Evolutionary conservation across 2,888 invertebrate genomes (phyloP), one percentile per base, ranked within the genome.

Genomic region (Aspidiotus rigidus): DNA sequence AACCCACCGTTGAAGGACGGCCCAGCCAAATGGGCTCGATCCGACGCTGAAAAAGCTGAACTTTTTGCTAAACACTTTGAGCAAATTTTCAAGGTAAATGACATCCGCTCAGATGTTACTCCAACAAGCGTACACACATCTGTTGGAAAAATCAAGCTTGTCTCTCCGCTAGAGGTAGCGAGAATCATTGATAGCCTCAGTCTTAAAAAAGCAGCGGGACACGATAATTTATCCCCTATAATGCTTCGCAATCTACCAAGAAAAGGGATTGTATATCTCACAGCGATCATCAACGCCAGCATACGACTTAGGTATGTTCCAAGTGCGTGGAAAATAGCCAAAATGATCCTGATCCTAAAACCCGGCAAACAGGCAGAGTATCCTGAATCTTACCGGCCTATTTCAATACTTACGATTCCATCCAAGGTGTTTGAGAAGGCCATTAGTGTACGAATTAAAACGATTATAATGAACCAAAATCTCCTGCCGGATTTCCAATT

Each of bases 341-440:
- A 16, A 44, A 49, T 49, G 62, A 62, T 61, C 16, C 42, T 62
- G 16, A 62, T 62, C 13, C 11, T 62, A 15, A 62, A 62, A 44
- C 62, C 49, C n/a, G 62, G 49, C 3, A 62, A 62, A 62, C 62
- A 41, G 10, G 49, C 62, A 7, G 62, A 62, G 7, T 13, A 49
- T 39, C 62, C 49, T 2, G 44, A 16, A 9, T 62, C 62, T 17
- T 62, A 62, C 49, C n/a, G 62, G 8, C 62, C 62, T 16, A 62
- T 62, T 15, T 62, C 62, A 6, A 41, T 62, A 10, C 16, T 62
- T 15, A 9, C 62, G 9, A 16, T 62, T 11, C 41, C 42, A 13
- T 62, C 62, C n/a, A 62, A 62, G 42, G 17, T 62, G 44, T 49
- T 62, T 62, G 62, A 62, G 42, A 62, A 62, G 44, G 17, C 44